Evolutionary conservation across 2,113 vertebrate genomes (phyloP).

Genomic region (Alosa alosa): DNA sequence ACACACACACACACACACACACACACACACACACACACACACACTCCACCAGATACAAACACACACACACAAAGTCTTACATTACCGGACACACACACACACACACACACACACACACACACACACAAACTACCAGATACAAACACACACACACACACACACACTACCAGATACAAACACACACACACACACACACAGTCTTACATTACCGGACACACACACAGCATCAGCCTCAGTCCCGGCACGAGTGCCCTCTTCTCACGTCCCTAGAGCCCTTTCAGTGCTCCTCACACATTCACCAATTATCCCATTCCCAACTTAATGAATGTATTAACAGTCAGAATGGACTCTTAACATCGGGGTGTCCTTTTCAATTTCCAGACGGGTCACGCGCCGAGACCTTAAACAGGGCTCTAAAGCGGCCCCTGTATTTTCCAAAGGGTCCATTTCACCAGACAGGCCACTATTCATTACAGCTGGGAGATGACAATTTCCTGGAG

Average conservation of each 20-base stretch:
- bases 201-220: too few species aligned
- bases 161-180: too few species aligned
- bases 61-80: too few species aligned
- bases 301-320: conserved; percentile 40
- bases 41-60: too few species aligned
- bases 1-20: too few species aligned
- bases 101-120: too few species aligned
- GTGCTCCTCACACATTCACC: conserved; percentile 26
- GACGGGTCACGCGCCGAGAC: conserved; percentile 33
- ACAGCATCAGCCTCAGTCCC: too few species aligned
- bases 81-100: too few species aligned
- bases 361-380: conserved; percentile 23
- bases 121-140: too few species aligned
- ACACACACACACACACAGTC: too few species aligned
- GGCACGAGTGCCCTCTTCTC: not conserved
- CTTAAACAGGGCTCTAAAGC: conserved; percentile 41
- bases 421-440: conserved; percentile 37
- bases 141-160: too few species aligned
- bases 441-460: conserved; percentile 39
- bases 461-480: conserved; percentile 38
- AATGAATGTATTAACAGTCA: conserved; percentile 45
- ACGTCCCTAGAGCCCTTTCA: conserved; percentile 12
- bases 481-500: not conserved
- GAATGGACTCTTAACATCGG: conserved; percentile 30
- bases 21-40: too few species aligned